These are phyloP conservation scores for Silurus glanis DNA, from an alignment of 2,113 vertebrate genomes.

Conservation along the genomic window DNA sequence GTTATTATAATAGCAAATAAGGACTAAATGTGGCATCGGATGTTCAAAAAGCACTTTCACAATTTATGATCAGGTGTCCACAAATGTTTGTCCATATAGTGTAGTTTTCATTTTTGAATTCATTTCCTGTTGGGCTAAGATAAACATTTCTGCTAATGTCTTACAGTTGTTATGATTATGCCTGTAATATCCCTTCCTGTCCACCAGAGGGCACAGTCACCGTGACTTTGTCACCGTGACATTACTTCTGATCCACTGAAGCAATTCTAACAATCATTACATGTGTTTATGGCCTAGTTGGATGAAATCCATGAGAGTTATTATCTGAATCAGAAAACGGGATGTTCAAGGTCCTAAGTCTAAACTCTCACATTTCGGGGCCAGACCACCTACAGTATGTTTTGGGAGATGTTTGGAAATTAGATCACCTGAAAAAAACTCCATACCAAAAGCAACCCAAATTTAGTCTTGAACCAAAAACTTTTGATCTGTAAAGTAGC, in stretches of 20 bases:
- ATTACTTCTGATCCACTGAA: background rate
- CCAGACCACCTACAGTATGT: no score
- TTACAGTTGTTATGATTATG: background rate
- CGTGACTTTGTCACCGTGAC: background rate
- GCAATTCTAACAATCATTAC: background rate
- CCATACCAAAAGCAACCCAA: no score
- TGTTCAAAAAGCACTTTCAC: no score
- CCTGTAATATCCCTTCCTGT: background rate
- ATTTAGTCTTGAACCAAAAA: no score
- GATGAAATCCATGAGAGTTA: background rate
- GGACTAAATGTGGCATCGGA: no score
- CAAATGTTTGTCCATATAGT: no score
- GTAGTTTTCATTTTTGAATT: background rate
- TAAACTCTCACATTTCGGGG: background rate
- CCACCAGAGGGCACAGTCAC: background rate
- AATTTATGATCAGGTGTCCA: no score
- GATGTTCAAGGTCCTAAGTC: background rate
- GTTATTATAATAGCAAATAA: no score
- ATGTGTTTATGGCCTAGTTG: background rate
- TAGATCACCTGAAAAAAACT: no score
- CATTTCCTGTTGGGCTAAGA: background rate
- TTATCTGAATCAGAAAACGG: background rate
- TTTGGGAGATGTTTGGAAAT: no score
- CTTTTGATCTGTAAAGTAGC: no score
- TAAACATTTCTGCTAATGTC: conserved; percentile 36